phyloP scores from a whole-genome alignment of 2,113 vertebrate species.

The Hystrix brachyura region DNA sequence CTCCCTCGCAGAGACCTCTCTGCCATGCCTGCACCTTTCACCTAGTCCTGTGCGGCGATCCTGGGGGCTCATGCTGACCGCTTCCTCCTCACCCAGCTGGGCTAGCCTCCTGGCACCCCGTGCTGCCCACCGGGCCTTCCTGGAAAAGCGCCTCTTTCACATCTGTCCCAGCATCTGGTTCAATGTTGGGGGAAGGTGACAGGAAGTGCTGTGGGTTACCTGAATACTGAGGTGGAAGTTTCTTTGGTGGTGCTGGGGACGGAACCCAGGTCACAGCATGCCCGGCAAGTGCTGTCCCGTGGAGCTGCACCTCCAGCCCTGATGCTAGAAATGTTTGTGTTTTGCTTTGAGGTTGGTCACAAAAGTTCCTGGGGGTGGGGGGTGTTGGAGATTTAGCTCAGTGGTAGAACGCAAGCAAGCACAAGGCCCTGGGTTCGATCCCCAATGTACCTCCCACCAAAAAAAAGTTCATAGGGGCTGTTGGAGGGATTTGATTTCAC shows the following conservation, averaged over 20 bases:
- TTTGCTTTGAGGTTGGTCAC: constrained; percentile 31
- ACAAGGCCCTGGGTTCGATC: no score
- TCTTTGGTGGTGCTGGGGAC: background rate
- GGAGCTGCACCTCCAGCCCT: background rate
- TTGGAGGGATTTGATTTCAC: background rate
- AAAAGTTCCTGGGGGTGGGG: background rate
- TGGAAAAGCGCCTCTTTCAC: background rate
- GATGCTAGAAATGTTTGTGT: background rate
- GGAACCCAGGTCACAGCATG: background rate
- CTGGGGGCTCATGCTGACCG: background rate
- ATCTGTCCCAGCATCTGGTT: background rate
- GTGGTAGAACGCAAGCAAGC: no score
- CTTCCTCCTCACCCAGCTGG: background rate
- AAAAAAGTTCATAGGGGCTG: background rate
- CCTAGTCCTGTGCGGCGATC: background rate
- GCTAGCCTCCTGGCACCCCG: background rate
- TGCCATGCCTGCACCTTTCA: background rate
- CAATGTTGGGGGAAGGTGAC: background rate
- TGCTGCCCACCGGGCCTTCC: background rate
- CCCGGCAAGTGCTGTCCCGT: background rate
- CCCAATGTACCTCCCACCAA: no score
- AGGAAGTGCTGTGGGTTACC: background rate
- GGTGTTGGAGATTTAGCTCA: no score
- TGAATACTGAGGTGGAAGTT: background rate
- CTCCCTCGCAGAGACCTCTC: background rate